Evolutionary conservation across 2,888 invertebrate species (phyloP).

Genomic region (Rambutsinella grinnellia): DNA sequence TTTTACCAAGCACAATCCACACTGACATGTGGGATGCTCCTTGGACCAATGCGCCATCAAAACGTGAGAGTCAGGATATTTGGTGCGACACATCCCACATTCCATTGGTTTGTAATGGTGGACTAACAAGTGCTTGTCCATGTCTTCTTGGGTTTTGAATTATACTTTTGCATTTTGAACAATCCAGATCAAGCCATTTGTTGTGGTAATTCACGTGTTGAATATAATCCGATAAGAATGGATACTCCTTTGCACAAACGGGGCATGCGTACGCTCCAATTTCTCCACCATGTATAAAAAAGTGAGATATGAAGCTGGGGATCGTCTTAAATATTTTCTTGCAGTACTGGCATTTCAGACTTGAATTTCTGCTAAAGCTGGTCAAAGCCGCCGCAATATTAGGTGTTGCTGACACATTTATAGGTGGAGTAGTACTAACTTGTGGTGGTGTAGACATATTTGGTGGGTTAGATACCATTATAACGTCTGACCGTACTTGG

Average conservation of each 20-base stretch:
- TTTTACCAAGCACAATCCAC: conserved; percentile 36
- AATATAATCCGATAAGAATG: not conserved
- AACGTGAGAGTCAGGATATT: conserved; percentile 15
- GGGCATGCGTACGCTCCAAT: conserved; percentile 14
- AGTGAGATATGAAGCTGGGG: conserved; percentile 28
- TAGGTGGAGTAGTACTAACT: not conserved
- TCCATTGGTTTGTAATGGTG: conserved; percentile 45
- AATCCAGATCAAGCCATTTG: conserved; percentile 30
- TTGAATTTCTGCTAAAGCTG: no score
- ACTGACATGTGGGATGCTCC: conserved; percentile 41
- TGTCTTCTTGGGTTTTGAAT: conserved; percentile 31
- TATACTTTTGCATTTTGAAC: conserved; percentile 30
- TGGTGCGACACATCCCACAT: conserved; percentile 25
- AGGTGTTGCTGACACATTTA: no score
- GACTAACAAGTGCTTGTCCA: conserved; percentile 29
- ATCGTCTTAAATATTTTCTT: conserved; percentile 30
- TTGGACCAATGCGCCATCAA: conserved; percentile 43
- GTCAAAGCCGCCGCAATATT: no score
- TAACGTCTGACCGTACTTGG: not conserved
- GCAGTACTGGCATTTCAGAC: conserved; percentile 33
- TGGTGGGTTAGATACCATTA: not conserved
- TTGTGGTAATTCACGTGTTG: conserved; percentile 34
- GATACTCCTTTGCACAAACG: conserved; percentile 13
- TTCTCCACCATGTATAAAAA: conserved; percentile 15
- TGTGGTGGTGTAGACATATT: not conserved